These are phyloP conservation scores for Aspidapion aeneum DNA, from an alignment of 2,888 invertebrate species.

Conservation along the genomic window DNA sequence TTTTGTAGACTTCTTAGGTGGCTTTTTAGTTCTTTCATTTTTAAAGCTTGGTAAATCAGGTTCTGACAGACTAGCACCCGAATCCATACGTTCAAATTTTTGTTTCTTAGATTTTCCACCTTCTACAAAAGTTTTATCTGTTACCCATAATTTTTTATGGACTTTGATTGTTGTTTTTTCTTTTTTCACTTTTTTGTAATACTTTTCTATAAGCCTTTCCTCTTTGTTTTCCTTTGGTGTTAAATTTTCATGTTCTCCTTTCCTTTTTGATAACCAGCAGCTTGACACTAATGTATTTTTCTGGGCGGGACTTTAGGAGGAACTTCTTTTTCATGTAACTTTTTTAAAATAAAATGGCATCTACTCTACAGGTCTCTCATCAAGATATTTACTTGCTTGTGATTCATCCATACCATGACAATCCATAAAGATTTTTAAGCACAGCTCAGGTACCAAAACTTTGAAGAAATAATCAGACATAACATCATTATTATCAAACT, in stretches of 20 bases:
- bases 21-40: conserved; percentile 14
- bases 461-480: conserved; percentile 38
- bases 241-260: too few relatives aligned
- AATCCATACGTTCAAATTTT: conserved; percentile 20
- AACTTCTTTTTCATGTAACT: too few relatives aligned
- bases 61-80: conserved; percentile 17
- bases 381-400: conserved; percentile 34
- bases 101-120: background rate
- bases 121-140: background rate
- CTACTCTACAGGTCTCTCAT: conserved; percentile 29
- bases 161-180: background rate
- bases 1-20: conserved; percentile 2
- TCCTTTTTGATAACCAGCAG: too few relatives aligned
- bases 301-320: background rate
- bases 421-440: conserved; percentile 41
- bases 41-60: conserved; percentile 25
- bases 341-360: too few relatives aligned
- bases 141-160: background rate
- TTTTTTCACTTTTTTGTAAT: too few relatives aligned
- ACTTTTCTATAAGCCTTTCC: too few relatives aligned
- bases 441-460: conserved; percentile 41
- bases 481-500: conserved; percentile 33
- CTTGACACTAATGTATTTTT: background rate
- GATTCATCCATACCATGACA: conserved; percentile 33
- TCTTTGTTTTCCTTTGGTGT: too few relatives aligned